Percentiles rank a stretch among this genome's conserved stretches.
Conservation (phyloP, 2,888 invertebrate species). For the Blastobasis lacticolella region DNA sequence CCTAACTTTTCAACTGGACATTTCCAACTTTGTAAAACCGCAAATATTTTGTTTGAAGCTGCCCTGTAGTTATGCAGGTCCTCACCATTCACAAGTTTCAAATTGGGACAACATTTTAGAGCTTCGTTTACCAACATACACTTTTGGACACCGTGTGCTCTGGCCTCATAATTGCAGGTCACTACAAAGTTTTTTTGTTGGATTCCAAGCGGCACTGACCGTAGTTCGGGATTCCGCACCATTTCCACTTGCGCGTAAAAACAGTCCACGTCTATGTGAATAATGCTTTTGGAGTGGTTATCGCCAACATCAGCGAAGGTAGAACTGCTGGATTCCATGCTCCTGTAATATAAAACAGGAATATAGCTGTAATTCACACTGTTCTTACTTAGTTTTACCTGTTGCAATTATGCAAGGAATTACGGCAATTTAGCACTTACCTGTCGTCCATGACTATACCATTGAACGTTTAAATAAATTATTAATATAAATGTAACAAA, state of each 20-base stretch:
- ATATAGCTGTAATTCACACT: conserved; percentile 55
- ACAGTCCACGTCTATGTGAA: conserved; percentile 88
- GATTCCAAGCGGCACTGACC: conserved; percentile 81
- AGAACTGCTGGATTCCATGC: conserved; percentile 66
- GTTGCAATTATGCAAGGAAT: conserved; percentile 44
- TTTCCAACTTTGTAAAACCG: conserved; percentile 81
- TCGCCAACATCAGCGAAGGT: conserved; percentile 45
- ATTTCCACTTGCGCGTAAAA: conserved; percentile 92
- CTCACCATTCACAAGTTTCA: conserved; percentile 86
- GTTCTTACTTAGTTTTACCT: conserved; percentile 59
- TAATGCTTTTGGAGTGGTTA: conserved; percentile 79
- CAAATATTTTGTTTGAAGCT: conserved; percentile 84
- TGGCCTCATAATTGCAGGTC: conserved; percentile 88
- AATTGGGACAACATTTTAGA: conserved; percentile 79
- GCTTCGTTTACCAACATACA: conserved; percentile 87
- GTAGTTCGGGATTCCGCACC: conserved; percentile 79
- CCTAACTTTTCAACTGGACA: conserved; percentile 86
- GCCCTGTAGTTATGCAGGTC: conserved; percentile 87
- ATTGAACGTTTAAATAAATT: conserved; percentile 46
- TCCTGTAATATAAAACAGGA: conserved; percentile 50
- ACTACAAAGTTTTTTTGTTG: conserved; percentile 90
- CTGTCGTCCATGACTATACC: conserved; percentile 59
- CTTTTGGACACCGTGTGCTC: conserved; percentile 83
- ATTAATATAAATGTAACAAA: conserved; percentile 41
- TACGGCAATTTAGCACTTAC: conserved; percentile 39